Base-by-base conservation (phyloP, 2,888 invertebrate species). In the Boloria euphrosyne region DNA sequence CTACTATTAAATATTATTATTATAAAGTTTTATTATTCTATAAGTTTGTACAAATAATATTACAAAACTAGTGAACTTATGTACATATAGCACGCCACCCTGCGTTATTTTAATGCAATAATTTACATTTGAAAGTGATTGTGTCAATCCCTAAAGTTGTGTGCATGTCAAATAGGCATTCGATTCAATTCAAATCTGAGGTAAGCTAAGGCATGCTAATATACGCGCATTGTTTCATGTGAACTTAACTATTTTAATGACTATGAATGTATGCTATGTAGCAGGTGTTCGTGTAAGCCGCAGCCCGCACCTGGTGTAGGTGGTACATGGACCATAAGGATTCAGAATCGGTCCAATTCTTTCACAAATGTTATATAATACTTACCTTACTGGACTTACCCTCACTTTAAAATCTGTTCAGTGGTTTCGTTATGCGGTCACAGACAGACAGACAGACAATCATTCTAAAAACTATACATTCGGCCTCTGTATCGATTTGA, bases 211-310 rank as follows among this genome's bases (percentile, higher is more conserved):
- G 50, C 44, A 64, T 64, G 57, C 27, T 64, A 51, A 64, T 64
- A 51, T 57, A 44, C 57, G 44, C 22, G 57, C 60, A 60, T 61
- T 61, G 64, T 57, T 58, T 53, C 54, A 64, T 67, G 55, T 50
- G 43, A 54, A 22, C n/a, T 13, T 17, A 58, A 65, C 38, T 27
- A 65, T 67, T 67, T 64, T 67, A 67, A 64, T 67, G 51, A 44
- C 54, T 50, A 17, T 59, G 51, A 43, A 50, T 50, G 55, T 64
- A 55, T 54, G 43, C 44, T 49, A 60, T 18, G 51, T 50, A 59
- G 63, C 63, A 67, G 67, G 67, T 67, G 64, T 64, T 61, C 54
- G 46, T 43, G 38, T 17, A 50, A 17, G 14, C 54, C 43, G 27
- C 54, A 55, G 50, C 60, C 54, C 43, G 27, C 54, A 55, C 54